phyloP scores from a whole-genome alignment of 2,888 invertebrate species.

The Thumatha senex region DNA sequence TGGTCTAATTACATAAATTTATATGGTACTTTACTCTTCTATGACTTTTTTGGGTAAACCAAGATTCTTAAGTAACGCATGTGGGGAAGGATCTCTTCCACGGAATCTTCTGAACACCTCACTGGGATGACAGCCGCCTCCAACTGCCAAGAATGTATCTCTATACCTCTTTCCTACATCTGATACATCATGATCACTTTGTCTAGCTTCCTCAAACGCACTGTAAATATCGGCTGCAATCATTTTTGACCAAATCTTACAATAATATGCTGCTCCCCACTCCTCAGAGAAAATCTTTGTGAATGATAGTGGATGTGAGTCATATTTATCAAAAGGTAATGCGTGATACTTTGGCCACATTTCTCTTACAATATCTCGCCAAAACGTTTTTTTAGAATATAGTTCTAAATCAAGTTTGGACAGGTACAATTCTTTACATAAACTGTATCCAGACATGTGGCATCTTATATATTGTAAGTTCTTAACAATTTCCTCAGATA shows the following conservation, averaged over 20 bases:
- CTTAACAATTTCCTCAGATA: slow-evolving; percentile 86
- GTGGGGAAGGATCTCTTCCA: slow-evolving; percentile 95
- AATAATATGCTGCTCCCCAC: slow-evolving; percentile 94
- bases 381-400: slow-evolving; percentile 89
- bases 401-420: slow-evolving; percentile 93
- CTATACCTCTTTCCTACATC: slow-evolving; percentile 88
- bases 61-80: slow-evolving; percentile 88
- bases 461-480: slow-evolving; percentile 85
- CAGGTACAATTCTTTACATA: slow-evolving; percentile 92
- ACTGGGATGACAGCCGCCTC: slow-evolving; percentile 91
- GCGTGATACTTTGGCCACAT: slow-evolving; percentile 92
- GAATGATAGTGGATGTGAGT: slow-evolving; percentile 94
- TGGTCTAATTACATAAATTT: slow-evolving; percentile 15
- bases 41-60: slow-evolving; percentile 73
- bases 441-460: slow-evolving; percentile 90
- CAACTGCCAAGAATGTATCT: slow-evolving; percentile 92
- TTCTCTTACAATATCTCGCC: slow-evolving; percentile 90
- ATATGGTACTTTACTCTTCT: slow-evolving; percentile 65
- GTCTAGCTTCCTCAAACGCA: slow-evolving; percentile 89
- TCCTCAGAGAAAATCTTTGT: slow-evolving; percentile 92
- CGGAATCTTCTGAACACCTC: slow-evolving; percentile 96
- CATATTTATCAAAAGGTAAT: slow-evolving; percentile 89
- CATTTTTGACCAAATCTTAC: slow-evolving; percentile 93
- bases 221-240: slow-evolving; percentile 95
- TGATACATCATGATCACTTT: slow-evolving; percentile 75